A percentile compares a stretch with the other conserved stretches of the same genome.
These are phyloP conservation scores for Caenorhabditis becei DNA, from an alignment of 2,888 invertebrate species.

Conservation along the genomic window DNA sequence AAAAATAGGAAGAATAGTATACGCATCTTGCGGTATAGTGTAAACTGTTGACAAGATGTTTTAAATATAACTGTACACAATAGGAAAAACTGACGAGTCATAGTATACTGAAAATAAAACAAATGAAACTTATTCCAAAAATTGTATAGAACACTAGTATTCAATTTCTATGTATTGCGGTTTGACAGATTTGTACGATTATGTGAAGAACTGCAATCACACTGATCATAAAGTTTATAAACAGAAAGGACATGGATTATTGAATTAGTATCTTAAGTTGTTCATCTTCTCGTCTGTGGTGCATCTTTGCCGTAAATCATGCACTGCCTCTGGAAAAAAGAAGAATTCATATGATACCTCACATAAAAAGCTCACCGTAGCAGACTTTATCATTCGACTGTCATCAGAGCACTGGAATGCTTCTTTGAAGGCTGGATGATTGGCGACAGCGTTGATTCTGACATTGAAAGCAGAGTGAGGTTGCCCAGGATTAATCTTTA, in stretches of 20 bases:
- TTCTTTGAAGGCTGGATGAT: conserved; percentile 30
- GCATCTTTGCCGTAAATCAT: conserved; percentile 15
- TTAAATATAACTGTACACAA: background rate
- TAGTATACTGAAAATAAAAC: no score
- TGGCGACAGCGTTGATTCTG: conserved; percentile 9
- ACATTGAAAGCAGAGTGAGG: background rate
- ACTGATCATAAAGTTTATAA: no score
- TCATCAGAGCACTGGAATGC: conserved; percentile 35
- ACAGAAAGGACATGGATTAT: no score
- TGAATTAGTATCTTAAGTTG: no score
- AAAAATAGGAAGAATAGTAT: background rate
- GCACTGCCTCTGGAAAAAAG: conserved; percentile 33
- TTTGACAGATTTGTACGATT: no score
- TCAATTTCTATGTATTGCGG: no score
- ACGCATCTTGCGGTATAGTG: background rate
- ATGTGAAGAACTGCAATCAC: no score
- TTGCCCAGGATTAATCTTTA: background rate
- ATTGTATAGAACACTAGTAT: no score
- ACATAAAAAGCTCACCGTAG: conserved; percentile 5
- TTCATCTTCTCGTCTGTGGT: background rate
- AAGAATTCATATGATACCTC: no score
- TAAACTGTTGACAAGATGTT: background rate
- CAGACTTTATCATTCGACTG: conserved; percentile 29
- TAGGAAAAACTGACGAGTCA: no score
- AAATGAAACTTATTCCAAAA: no score